A percentile compares a stretch with the other conserved stretches of the same genome.
Conservation (phyloP, 2,797 vertebrate species). For the Lerista edwardsae region DNA sequence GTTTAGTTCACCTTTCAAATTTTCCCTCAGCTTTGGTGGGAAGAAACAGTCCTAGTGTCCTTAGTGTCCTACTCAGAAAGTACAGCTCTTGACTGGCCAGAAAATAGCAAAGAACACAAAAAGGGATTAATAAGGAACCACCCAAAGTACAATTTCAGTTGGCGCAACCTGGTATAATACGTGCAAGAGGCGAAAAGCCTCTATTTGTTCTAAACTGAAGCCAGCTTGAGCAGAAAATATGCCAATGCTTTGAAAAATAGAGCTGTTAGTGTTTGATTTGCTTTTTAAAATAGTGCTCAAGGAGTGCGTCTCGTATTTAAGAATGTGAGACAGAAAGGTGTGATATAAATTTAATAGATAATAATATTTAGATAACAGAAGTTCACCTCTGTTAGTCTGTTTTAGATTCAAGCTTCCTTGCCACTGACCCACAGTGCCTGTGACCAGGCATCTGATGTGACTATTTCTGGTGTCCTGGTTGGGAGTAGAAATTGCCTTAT, state of each 20-base stretch:
- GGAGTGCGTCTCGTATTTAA: conserved; percentile 58
- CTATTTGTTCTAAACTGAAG: conserved; percentile 44
- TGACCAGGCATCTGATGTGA: neutral
- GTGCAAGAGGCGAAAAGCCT: conserved; percentile 10
- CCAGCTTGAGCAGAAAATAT: conserved; percentile 56
- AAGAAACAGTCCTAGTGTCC: neutral
- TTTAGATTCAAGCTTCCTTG: conserved; percentile 28
- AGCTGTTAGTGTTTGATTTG: conserved; percentile 16
- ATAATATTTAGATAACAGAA: conserved; percentile 66
- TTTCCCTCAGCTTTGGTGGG: conserved; percentile 12
- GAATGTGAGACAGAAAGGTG: too few species aligned
- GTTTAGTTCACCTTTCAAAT: conserved; percentile 21
- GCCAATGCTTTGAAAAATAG: conserved; percentile 52
- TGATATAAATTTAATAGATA: conserved; percentile 81
- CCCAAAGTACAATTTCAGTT: conserved; percentile 42
- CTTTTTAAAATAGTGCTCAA: conserved; percentile 29
- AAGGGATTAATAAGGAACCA: too few species aligned
- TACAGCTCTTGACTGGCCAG: neutral
- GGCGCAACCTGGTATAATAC: conserved; percentile 14
- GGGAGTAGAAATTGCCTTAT: neutral
- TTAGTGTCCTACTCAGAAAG: conserved; percentile 17
- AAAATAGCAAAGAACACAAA: conserved; percentile 16
- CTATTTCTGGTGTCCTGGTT: neutral
- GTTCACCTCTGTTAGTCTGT: conserved; percentile 18
- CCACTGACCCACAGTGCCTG: neutral